phyloP scores from a whole-genome alignment of 2,113 vertebrate genomes.

The Calypte anna region DNA sequence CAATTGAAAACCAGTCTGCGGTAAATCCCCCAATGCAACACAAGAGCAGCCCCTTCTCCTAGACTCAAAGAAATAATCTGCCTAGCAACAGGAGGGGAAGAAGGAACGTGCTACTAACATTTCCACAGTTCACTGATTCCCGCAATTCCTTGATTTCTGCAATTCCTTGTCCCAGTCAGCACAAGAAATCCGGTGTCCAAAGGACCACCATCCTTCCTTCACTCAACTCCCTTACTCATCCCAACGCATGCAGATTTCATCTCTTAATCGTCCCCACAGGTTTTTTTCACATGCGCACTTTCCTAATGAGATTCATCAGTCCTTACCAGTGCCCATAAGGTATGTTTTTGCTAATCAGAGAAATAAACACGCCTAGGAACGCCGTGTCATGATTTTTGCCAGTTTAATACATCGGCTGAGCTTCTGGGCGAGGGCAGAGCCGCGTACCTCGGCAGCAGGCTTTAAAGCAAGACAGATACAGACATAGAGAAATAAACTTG shows the following conservation, averaged over 20 bases:
- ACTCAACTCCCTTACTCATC: neutral
- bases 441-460: fast-evolving
- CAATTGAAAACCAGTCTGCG: fast-evolving
- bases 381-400: fast-evolving
- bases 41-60: neutral
- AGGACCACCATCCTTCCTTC: neutral
- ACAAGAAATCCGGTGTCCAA: neutral
- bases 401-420: neutral
- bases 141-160: too few relatives aligned
- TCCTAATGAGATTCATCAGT: fast-evolving
- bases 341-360: neutral
- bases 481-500: neutral
- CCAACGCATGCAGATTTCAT: fast-evolving
- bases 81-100: neutral
- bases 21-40: neutral
- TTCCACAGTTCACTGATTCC: neutral
- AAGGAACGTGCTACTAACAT: fast-evolving
- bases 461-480: neutral
- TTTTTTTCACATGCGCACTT: fast-evolving
- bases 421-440: neutral
- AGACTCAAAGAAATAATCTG: too few relatives aligned
- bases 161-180: neutral
- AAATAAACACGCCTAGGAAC: neutral
- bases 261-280: fast-evolving
- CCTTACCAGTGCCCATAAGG: fast-evolving